Evolutionary conservation across 2,888 invertebrate genomes (phyloP).

Genomic region (Galerucella pusilla): DNA sequence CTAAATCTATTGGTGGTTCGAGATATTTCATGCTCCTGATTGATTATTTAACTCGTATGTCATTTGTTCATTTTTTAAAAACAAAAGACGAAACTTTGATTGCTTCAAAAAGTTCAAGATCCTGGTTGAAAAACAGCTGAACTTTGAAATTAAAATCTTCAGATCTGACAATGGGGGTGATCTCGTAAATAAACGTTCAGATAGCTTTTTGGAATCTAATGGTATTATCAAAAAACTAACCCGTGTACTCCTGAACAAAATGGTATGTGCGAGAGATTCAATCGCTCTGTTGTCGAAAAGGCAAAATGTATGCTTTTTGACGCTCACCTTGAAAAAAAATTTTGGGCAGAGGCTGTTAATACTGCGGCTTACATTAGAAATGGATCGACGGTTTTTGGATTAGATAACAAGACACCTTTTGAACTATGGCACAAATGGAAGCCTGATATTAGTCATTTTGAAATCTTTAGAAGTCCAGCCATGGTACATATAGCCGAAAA

Average conservation of each 20-base stretch:
- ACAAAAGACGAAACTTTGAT: slow-evolving; percentile 50
- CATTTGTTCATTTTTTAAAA: slow-evolving; percentile 52
- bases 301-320: slow-evolving; percentile 49
- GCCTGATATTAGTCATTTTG: slow-evolving; percentile 44
- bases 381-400: slow-evolving; percentile 27
- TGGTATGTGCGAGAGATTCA: slow-evolving; percentile 45
- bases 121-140: slow-evolving; percentile 52
- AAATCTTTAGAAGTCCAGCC: slow-evolving; percentile 37
- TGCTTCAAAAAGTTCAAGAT: slow-evolving; percentile 50
- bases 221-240: slow-evolving; percentile 44
- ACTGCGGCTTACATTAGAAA: slow-evolving; percentile 49
- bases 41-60: slow-evolving; percentile 54
- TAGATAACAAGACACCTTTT: slow-evolving; percentile 51
- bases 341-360: slow-evolving; percentile 49
- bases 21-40: slow-evolving; percentile 54
- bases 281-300: slow-evolving; percentile 47
- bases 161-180: neutral
- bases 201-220: slow-evolving; percentile 38
- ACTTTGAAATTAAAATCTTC: slow-evolving; percentile 41
- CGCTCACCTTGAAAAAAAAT: slow-evolving; percentile 44
- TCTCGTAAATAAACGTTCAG: slow-evolving; percentile 25
- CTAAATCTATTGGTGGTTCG: slow-evolving; percentile 39
- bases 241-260: slow-evolving; percentile 43
- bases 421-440: slow-evolving; percentile 53
- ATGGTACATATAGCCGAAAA: slow-evolving; percentile 41